Percentiles rank a stretch among this genome's conserved stretches.
These are phyloP conservation scores for Charina bottae DNA, from an alignment of 2,113 vertebrate species.

Conservation along the genomic window DNA sequence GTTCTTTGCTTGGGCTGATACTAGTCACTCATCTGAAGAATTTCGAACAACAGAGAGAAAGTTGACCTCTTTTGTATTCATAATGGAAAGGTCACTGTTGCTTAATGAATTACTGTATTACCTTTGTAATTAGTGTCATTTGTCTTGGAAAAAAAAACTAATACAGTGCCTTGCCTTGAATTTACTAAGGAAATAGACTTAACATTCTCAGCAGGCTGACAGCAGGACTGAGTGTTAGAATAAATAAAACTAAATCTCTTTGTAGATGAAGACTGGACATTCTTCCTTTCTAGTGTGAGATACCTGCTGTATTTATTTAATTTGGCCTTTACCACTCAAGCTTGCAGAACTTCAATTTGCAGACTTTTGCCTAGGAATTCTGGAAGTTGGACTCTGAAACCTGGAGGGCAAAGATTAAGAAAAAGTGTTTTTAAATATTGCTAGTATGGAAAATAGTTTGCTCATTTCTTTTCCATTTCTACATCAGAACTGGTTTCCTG, in stretches of 20 bases:
- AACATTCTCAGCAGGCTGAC: conserved; percentile 42
- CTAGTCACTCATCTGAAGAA: conserved; percentile 15
- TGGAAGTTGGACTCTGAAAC: neutral
- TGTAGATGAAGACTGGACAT: neutral
- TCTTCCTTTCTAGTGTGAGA: neutral
- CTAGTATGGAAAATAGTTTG: neutral
- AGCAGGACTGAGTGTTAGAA: conserved; percentile 36
- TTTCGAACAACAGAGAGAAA: neutral
- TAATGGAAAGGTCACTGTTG: conserved; percentile 26
- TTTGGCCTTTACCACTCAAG: too few species aligned
- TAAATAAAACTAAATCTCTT: conserved; percentile 34
- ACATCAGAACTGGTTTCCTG: neutral
- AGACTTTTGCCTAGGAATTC: neutral
- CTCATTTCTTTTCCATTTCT: neutral
- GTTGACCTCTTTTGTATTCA: conserved; percentile 1
- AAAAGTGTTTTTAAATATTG: neutral
- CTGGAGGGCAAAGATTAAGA: neutral
- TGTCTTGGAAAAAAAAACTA: conserved; percentile 31
- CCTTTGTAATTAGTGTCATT: conserved; percentile 31
- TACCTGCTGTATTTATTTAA: neutral
- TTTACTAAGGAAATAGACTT: neutral
- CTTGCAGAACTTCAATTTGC: neutral
- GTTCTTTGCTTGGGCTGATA: neutral
- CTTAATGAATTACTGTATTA: conserved; percentile 25
- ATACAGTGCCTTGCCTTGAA: conserved; percentile 41